Conservation (phyloP, 2,888 invertebrate genomes). For the Tenthredo notha region DNA sequence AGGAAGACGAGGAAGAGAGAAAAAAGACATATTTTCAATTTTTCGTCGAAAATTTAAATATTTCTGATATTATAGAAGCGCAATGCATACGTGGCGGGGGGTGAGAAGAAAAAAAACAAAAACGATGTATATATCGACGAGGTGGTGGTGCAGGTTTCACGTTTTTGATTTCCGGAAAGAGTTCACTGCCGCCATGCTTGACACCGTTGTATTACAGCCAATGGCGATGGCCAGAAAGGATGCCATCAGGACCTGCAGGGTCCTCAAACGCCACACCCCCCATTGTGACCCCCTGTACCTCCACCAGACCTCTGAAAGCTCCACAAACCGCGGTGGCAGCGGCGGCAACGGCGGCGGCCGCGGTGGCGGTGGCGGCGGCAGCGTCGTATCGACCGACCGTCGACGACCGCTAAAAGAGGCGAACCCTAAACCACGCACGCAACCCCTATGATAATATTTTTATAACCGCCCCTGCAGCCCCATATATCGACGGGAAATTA, state of each 20-base stretch:
- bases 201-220: conserved; percentile 70
- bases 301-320: conserved; percentile 26
- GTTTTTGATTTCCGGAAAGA: conserved; percentile 18
- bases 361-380: background rate
- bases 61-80: no score
- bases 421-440: conserved; percentile 42
- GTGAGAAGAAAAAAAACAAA: background rate
- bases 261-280: conserved; percentile 77
- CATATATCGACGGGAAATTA: conserved; percentile 74
- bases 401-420: conserved; percentile 37
- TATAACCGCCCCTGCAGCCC: conserved; percentile 68
- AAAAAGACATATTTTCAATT: rapidly evolving
- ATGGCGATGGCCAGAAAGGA: conserved; percentile 69
- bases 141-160: background rate
- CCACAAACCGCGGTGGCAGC: background rate
- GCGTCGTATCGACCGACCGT: conserved; percentile 29
- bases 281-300: conserved; percentile 64
- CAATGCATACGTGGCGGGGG: background rate
- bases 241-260: conserved; percentile 66
- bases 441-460: conserved; percentile 75
- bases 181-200: conserved; percentile 69
- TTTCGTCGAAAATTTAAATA: background rate
- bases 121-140: no score
- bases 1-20: no score
- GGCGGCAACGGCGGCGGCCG: background rate